Base-by-base conservation (phyloP, 2,113 vertebrate genomes). In the Pardalotus punctatus region DNA sequence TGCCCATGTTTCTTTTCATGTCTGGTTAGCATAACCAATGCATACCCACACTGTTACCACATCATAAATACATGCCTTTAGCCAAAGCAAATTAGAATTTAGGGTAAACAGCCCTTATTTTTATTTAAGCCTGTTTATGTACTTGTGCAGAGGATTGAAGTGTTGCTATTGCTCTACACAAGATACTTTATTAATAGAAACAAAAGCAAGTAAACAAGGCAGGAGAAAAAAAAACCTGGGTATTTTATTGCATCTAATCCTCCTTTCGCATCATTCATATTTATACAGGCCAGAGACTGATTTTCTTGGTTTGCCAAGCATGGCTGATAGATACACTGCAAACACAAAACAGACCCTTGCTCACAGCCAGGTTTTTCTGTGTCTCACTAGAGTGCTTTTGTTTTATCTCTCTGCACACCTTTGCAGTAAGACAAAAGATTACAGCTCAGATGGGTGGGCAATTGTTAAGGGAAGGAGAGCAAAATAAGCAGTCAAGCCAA, bases 301-400 rank as follows among this genome's bases (percentile, higher is more conserved):
- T 93, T 80, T 90, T 48, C 84, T 72, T 91, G 93, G 91, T 84
- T 64, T 91, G 71, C 87, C 85, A 93, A 83, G 85, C 81, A 57
- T 35, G 57, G 87, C 87, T 86, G 85, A 90, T 43, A 22, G 9
- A 91, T 29, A 31, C 31, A 61, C 62, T 66, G 70, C 62, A 65
- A 72, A 58, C 57, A 78, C 36, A 88, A 70, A 73, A 8, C 60
- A 81, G 54, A 38, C 8, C 66, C 58, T 62, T 91, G 62, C 92
- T 91, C 27, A 4, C 69, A 70, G 78, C 16, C 24, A 7, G 61
- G 22, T 21, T 92, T 80, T 76, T 40, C 71, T 40, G 54, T 31
- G 42, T 56, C 73, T 91, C 86, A 67, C 77, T 27, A 19, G 36
- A 93, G 28, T 38, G 66, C 57, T 86, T 95, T 91, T 88, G 35